Conservation (phyloP, 37 sponge, comb jelly and placozoan genomes). For the Cliona cf. orientalis region DNA sequence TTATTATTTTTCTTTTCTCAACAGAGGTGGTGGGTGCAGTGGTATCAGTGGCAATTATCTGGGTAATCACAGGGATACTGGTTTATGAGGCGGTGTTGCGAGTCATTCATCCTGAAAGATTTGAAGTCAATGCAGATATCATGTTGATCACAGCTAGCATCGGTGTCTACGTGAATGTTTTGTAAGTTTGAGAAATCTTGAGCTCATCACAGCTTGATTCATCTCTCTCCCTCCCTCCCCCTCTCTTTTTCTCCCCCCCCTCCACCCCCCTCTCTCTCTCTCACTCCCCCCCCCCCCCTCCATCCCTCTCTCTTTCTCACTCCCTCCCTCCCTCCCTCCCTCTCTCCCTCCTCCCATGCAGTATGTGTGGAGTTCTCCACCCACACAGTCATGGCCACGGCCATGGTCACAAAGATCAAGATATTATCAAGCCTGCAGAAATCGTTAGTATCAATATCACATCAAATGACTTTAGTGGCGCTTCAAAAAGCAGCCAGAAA, state of each 20-base stretch:
- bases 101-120: conserved; percentile 58
- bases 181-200: conserved; percentile 74
- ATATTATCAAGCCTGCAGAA: no score
- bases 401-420: conserved; percentile 67
- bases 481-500: background rate
- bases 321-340: no score
- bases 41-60: conserved; percentile 93
- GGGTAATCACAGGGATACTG: conserved; percentile 95
- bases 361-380: conserved; percentile 77
- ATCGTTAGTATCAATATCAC: conserved; percentile 25
- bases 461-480: no score
- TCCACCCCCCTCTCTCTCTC: no score
- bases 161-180: conserved; percentile 92
- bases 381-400: conserved; percentile 85
- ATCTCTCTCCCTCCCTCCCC: background rate
- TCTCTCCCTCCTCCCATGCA: background rate
- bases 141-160: conserved; percentile 93
- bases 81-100: conserved; percentile 89
- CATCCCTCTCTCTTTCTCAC: no score
- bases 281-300: no score
- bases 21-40: conserved; percentile 94
- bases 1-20: background rate
- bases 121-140: conserved; percentile 85
- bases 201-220: background rate
- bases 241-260: no score